Evolutionary conservation across 2,113 vertebrate species (phyloP).

Genomic region (Circaetus gallicus): DNA sequence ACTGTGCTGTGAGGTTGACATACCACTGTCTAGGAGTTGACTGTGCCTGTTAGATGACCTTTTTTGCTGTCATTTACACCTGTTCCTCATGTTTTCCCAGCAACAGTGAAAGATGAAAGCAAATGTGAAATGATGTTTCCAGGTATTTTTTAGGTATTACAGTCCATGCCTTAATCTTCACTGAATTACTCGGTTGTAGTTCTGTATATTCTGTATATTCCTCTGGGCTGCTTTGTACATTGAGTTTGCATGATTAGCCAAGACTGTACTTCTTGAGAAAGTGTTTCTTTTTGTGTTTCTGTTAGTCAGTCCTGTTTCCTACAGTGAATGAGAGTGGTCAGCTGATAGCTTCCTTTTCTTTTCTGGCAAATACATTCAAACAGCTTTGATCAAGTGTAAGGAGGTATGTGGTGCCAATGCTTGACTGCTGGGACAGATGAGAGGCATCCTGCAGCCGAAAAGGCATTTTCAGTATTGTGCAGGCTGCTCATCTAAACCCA

Average conservation of each 20-base stretch:
- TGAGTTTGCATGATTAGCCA: neutral
- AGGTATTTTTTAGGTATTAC: neutral
- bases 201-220: neutral
- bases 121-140: neutral
- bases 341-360: neutral
- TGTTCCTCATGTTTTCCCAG: neutral
- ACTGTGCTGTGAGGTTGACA: neutral
- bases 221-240: neutral
- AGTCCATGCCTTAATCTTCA: neutral
- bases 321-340: neutral
- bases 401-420: neutral
- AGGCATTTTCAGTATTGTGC: neutral
- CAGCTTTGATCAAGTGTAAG: neutral
- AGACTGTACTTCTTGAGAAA: neutral
- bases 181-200: neutral
- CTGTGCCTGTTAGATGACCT: neutral
- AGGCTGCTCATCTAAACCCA: neutral
- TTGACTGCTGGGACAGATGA: constrained; percentile 9
- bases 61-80: neutral
- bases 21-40: neutral
- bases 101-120: neutral
- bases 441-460: neutral
- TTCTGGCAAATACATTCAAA: neutral
- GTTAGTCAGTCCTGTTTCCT: neutral
- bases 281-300: neutral